Conservation (phyloP, 2,888 invertebrate species). For the Stenurella melanura region DNA sequence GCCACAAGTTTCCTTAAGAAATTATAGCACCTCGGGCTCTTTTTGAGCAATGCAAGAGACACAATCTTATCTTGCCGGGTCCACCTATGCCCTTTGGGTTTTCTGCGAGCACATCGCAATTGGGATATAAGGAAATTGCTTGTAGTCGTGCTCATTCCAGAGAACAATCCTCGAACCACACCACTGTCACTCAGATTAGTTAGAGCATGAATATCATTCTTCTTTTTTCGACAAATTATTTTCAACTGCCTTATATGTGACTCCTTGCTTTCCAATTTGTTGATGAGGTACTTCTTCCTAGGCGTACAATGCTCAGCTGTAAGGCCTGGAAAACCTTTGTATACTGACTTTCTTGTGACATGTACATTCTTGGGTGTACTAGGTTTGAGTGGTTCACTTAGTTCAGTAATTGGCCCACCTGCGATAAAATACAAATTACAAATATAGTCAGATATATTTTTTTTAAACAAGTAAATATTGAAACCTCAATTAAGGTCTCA, state of each 20-base stretch:
- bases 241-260: conserved; percentile 44
- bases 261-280: conserved; percentile 38
- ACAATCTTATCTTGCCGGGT: conserved; percentile 42
- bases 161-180: conserved; percentile 39
- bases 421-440: too few relatives aligned
- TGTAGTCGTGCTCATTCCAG: conserved; percentile 34
- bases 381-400: too few relatives aligned
- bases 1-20: conserved; percentile 39
- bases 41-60: conserved; percentile 42
- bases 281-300: conserved; percentile 27
- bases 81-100: conserved; percentile 40
- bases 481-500: too few relatives aligned
- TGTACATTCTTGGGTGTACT: too few relatives aligned
- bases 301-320: too few relatives aligned
- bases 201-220: conserved; percentile 31
- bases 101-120: conserved; percentile 38
- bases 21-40: too few relatives aligned
- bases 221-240: conserved; percentile 31
- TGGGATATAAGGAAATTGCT: conserved; percentile 49
- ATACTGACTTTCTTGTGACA: too few relatives aligned
- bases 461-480: too few relatives aligned
- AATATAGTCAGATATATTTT: too few relatives aligned
- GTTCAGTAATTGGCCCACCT: too few relatives aligned
- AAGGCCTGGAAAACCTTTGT: too few relatives aligned
- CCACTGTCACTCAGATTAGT: conserved; percentile 28